These are phyloP conservation scores for Conus ventricosus DNA, from an alignment of 1,140 invertebrate species.

Conservation along the genomic window DNA sequence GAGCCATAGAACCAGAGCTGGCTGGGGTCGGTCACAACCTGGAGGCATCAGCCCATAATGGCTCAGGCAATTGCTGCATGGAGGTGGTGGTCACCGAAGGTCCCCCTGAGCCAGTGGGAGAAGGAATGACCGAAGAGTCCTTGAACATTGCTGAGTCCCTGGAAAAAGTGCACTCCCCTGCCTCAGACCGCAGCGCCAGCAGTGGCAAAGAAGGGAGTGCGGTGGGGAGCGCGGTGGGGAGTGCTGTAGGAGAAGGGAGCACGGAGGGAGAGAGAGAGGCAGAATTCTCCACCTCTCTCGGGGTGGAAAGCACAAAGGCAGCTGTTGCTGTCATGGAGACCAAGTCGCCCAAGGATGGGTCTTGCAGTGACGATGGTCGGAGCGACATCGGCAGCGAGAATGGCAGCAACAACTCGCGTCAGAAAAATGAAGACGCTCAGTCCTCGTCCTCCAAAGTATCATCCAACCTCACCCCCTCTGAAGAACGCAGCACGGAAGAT, in stretches of 20 bases:
- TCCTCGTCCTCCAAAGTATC: conserved; percentile 52
- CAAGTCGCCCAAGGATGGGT: conserved; percentile 40
- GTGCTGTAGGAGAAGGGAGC: neutral
- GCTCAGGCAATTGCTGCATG: neutral
- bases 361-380: conserved; percentile 37
- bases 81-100: conserved; percentile 20
- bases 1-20: neutral
- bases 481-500: conserved; percentile 59
- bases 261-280: neutral
- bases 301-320: neutral
- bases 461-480: conserved; percentile 58
- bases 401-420: conserved; percentile 44
- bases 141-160: neutral
- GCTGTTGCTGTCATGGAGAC: neutral
- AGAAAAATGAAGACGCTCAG: conserved; percentile 43
- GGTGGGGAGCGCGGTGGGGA: neutral
- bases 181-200: conserved; percentile 8
- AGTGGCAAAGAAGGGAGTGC: neutral
- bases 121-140: conserved; percentile 9
- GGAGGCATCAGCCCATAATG: neutral
- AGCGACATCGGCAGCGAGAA: conserved; percentile 39
- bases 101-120: neutral
- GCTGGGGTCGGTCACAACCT: neutral
- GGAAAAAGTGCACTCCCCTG: conserved; percentile 28
- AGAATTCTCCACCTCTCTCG: neutral